Evolutionary conservation across 2,797 vertebrate genomes (phyloP), one percentile per base, ranked within the genome.

Genomic region (Amphiprion clarkii): DNA sequence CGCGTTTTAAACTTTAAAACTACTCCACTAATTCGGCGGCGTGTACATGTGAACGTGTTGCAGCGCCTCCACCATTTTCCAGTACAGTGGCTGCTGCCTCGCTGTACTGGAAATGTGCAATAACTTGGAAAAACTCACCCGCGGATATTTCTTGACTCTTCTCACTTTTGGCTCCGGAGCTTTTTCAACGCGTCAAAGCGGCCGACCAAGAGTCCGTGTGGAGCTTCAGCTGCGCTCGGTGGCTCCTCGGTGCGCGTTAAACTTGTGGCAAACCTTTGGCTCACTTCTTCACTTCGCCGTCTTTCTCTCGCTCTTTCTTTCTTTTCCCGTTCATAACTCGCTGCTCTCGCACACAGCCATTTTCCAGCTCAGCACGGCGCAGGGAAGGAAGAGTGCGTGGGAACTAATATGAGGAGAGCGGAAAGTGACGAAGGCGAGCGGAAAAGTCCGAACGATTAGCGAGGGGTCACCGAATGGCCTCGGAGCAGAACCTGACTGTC

Each of bases 91-190:
- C 84, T 69, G 75, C 85, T 81, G 79, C 78, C 71, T 56, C 14
- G 83, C 84, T 56, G 69, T 67, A 82, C 89, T 92, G 89, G 72
- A 92, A 94, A 93, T 93, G 91, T 93, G 92, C 86, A 93, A 92
- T 83, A 95, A 95, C 74, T 94, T 92, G 81, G 84, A 83, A 85
- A 92, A 93, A 95, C 94, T 95, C 93, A 95, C 94, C 93, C 89
- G 83, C 70, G 81, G 83, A 89, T 86, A 63, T 80, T 88, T 80
- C 82, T 79, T 74, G 54, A 78, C 70, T 82, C 87, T 71, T 81
- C 87, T 74, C 81, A 81, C 87, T 90, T 88, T 66, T 1, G 19
- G 61, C 66, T 57, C 76, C 74, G 74, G 62, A 46, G 81, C 73
- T 83, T 27, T 27, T 27, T 69, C 2, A 54, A 80, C 71, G 8